Conservation (phyloP, 2,888 invertebrate species). For the Limulus polyphemus region DNA sequence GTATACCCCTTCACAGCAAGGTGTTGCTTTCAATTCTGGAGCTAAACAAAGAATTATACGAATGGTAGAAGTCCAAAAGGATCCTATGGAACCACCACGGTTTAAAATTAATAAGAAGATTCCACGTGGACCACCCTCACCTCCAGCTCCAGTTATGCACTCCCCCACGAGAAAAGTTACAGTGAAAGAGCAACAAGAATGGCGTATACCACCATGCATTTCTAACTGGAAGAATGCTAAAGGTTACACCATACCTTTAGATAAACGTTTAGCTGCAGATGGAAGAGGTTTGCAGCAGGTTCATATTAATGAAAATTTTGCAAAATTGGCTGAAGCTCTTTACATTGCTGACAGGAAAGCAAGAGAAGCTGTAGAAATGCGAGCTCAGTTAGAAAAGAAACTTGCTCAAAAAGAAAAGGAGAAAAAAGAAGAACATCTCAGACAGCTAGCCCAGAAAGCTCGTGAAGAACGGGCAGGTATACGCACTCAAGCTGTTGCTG, state of each 20-base stretch:
- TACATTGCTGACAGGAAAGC: conserved; percentile 97
- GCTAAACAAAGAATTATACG: conserved; percentile 95
- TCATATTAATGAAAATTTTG: conserved; percentile 98
- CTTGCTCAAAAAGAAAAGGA: conserved; percentile 96
- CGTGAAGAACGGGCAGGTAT: conserved; percentile 87
- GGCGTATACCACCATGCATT: conserved; percentile 98
- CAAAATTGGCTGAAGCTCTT: conserved; percentile 91
- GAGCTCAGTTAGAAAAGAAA: conserved; percentile 90
- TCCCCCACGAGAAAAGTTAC: conserved; percentile 95
- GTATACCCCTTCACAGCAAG: conserved; percentile 97
- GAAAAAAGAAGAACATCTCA: conserved; percentile 87
- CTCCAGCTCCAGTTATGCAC: conserved; percentile 96
- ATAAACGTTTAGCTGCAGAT: conserved; percentile 95
- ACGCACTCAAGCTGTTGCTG: conserved; percentile 37
- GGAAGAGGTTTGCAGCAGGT: conserved; percentile 92
- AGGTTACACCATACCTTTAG: conserved; percentile 90
- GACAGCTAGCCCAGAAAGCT: conserved; percentile 85
- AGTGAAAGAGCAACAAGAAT: conserved; percentile 96
- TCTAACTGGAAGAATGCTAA: conserved; percentile 99
- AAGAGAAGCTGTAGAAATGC: conserved; percentile 89
- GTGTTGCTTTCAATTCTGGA: conserved; percentile 82
- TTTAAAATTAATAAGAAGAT: conserved; percentile 97
- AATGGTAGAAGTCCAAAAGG: conserved; percentile 82
- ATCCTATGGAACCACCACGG: conserved; percentile 97
- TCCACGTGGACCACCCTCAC: conserved; percentile 94